phyloP scores from a whole-genome alignment of 1,140 invertebrate species.

The Heliconius eleuchia region DNA sequence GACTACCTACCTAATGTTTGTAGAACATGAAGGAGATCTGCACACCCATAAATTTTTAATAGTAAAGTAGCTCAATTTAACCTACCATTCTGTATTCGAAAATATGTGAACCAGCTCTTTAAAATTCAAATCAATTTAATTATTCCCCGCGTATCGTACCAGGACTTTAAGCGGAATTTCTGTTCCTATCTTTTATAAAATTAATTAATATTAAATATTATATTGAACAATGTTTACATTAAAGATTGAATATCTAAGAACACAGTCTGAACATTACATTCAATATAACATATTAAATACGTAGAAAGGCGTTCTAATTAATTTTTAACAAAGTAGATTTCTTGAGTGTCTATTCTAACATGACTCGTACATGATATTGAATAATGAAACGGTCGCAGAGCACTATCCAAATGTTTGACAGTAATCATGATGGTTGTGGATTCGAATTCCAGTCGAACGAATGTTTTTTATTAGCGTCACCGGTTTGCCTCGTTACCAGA shows the following conservation, averaged over 20 bases:
- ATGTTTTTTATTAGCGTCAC: too few relatives aligned
- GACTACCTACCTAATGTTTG: not conserved
- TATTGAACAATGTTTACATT: constrained; percentile 5
- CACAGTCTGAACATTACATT: not conserved
- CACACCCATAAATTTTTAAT: not conserved
- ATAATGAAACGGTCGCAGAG: too few relatives aligned
- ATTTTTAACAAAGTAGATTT: not conserved
- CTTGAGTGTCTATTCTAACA: not conserved
- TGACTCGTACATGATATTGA: not conserved
- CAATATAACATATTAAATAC: not conserved
- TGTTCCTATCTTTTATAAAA: not conserved
- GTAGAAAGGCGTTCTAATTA: not conserved
- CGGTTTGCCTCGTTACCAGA: too few relatives aligned
- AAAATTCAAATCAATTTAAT: not conserved
- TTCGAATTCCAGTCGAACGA: too few relatives aligned
- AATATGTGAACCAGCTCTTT: not conserved
- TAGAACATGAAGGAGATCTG: not conserved
- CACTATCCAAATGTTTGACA: too few relatives aligned
- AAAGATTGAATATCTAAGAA: constrained; percentile 4
- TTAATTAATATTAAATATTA: constrained; percentile 12
- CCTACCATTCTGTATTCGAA: not conserved
- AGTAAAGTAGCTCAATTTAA: not conserved
- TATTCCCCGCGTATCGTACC: not conserved
- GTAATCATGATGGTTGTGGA: too few relatives aligned
- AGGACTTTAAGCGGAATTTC: not conserved